Evolutionary conservation across 2,113 vertebrate species (phyloP), one percentile per base, ranked within the genome.

Genomic region (Lepus europaeus): DNA sequence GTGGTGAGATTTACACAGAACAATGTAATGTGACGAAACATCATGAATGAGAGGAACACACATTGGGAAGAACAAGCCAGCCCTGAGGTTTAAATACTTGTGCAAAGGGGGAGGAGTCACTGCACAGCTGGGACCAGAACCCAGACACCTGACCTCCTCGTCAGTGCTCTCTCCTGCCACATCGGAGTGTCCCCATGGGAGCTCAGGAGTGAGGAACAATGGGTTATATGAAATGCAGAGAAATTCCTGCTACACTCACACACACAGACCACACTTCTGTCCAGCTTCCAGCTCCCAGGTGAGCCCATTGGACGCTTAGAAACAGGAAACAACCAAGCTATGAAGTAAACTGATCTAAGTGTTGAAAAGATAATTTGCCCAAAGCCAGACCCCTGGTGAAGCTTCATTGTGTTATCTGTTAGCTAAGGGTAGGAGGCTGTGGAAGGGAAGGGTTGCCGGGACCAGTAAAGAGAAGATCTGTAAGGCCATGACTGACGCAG

Each of bases 311-410:
- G 70, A 96, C 94, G 73, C 82, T 73, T 85, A 95, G 97, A 96
- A 97, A 96, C 87, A 93, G 91, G 94, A 98, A 98, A 94, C 96
- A 96, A 89, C 78, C 93, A 78, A 91, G 78, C 39, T 79, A 93
- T 16, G 63, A 95, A 96, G 97, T 93, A 97, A 98, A 96, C 68
- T 51, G 95, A 97, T 95, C 72, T 29, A 93, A 97, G 96, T 91
- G 96, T 91, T 98, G 98, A 98, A 98, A 97, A 98, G 96, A 94
- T 98, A 83, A 96, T 98, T 97, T 97, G 92, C 97, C 91, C 89
- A 36, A 8, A 36, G 72, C 36, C 77, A 89, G 95, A 91, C 53
- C 87, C 9, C 6, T 96, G 80, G 94, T 97, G 97, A 96, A 97
- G 97, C 87, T 92, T 96, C 95, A 83, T 89, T 94, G 91, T 70